Base-by-base conservation (phyloP, 2,888 invertebrate species). In the Maniola hyperantus region DNA sequence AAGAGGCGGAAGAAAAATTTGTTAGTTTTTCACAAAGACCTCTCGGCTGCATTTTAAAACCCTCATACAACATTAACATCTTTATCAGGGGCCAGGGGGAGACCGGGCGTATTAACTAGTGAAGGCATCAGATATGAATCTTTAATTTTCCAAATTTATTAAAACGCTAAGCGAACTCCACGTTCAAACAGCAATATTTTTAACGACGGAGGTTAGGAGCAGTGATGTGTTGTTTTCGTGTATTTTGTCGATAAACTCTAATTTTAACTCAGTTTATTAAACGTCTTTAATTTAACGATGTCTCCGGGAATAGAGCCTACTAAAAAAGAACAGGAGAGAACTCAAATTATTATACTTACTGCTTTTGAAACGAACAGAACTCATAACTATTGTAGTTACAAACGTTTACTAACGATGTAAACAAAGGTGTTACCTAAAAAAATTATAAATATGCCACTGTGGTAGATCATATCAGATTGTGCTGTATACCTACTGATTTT, bases 141-240 rank as follows among this genome's bases (percentile, higher is more conserved):
- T 90, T 91, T 90, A 90, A 91, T 91, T 91, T 91, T 88, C 88
- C 89, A 89, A 91, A 91, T 91, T 91, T 91, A 91, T 91, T 91
- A 91, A 89, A 91, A 89, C 89, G 88, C 89, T 89, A 90, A 89
- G 89, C 90, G 89, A 85, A 89, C 85, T 87, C 84, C 79, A 76
- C 87, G 90, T 90, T 91, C 89, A 90, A 91, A 91, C 89, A 90
- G 91, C 88, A 88, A 91, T 91, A 91, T 90, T 90, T 91, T 91
- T 89, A 89, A 88, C 89, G 89, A 87, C 87, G 83, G 81, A 86
- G 88, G 85, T 88, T 87, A 81, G 82, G 68, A 65, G 53, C 82
- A 88, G 88, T 73, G 87, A 69, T 79, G 85, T 66, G 63, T n/a
- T 36, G 7, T 10, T n/a, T 61, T 33, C 44, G 20, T 59, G 10